Evolutionary conservation across 2,113 vertebrate genomes (phyloP).

Genomic region (Lophochroa leadbeateri): DNA sequence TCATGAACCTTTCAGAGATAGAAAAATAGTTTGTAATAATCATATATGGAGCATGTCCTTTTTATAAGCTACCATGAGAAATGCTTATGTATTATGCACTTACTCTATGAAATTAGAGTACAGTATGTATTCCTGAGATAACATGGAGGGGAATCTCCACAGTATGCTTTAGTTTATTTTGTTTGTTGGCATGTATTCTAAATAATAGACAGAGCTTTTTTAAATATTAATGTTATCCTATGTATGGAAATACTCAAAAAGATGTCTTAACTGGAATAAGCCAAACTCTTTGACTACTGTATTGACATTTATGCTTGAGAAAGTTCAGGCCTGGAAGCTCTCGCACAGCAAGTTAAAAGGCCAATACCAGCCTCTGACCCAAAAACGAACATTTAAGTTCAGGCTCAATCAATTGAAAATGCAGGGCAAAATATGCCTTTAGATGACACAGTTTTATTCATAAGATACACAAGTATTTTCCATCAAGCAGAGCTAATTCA

Average conservation of each 20-base stretch:
- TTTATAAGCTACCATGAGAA: background rate
- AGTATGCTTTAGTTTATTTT: background rate
- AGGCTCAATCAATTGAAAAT: conserved; percentile 65
- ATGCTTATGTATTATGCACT: background rate
- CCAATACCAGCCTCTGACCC: conserved; percentile 54
- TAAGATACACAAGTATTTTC: conserved; percentile 4
- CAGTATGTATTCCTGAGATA: background rate
- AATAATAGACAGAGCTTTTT: background rate
- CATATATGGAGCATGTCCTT: background rate
- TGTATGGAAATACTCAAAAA: background rate
- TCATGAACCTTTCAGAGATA: background rate
- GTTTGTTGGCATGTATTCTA: background rate
- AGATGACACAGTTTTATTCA: conserved; percentile 30
- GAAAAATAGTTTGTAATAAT: background rate
- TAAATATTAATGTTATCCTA: background rate
- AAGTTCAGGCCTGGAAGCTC: conserved; percentile 67
- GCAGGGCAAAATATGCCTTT: conserved; percentile 1
- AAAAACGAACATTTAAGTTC: conserved; percentile 58
- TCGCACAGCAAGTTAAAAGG: conserved; percentile 56
- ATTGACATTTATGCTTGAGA: conserved; percentile 72
- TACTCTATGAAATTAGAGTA: background rate
- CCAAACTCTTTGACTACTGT: conserved; percentile 32
- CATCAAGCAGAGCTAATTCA: conserved; percentile 7
- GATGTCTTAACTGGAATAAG: background rate
- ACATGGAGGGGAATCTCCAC: background rate